A percentile compares a stretch with the other conserved stretches of the same genome.
Evolutionary conservation across 2,797 vertebrate genomes (phyloP).

Genomic region (Esox lucius): DNA sequence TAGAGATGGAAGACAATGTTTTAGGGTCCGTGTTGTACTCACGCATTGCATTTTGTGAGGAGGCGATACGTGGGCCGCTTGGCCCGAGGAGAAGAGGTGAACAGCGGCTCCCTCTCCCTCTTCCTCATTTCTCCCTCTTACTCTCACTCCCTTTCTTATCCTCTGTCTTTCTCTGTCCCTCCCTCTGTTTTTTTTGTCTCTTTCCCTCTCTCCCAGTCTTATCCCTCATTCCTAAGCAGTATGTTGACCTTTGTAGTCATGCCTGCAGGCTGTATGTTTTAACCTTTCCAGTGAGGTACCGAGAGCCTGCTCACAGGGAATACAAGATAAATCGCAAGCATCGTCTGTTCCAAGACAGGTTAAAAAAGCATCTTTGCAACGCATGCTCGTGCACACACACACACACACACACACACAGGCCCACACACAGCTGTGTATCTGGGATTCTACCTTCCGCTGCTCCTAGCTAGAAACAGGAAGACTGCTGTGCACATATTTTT

Average conservation of each 20-base stretch:
- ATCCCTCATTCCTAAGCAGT: conserved; percentile 64
- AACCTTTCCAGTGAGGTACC: conserved; percentile 70
- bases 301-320: conserved; percentile 58
- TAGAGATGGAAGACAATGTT: conserved; percentile 5
- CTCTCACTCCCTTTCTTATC: conserved; percentile 12
- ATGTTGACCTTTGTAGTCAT: conserved; percentile 69
- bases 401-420: conserved; percentile 4
- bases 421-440: not conserved
- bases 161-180: conserved; percentile 22
- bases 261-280: conserved; percentile 71
- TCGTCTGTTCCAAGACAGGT: conserved; percentile 37
- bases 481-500: conserved; percentile 23
- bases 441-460: not conserved
- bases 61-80: not conserved
- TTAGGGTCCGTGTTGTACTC: not conserved
- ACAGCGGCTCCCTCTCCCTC: not conserved
- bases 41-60: not conserved
- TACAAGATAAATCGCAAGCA: conserved; percentile 66
- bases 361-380: not conserved
- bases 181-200: conserved; percentile 17
- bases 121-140: not conserved
- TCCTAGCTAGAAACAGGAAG: not conserved
- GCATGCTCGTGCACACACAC: conserved; percentile 10
- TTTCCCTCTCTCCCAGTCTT: conserved; percentile 32
- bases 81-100: not conserved